Base-by-base conservation (phyloP, 2,113 vertebrate species). In the Athene noctua region DNA sequence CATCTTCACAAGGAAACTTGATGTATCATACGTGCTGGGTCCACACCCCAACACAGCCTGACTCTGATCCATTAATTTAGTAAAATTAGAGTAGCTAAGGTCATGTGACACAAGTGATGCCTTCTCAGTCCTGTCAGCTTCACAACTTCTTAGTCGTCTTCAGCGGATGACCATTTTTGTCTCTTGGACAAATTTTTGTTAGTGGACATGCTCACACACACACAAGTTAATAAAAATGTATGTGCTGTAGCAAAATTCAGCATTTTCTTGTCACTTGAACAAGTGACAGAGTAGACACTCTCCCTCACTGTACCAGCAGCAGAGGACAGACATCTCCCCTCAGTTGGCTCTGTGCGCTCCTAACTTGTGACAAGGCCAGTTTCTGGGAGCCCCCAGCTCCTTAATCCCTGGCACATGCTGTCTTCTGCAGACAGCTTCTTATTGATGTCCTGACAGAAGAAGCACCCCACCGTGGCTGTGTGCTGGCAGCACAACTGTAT, bases 341-440 rank as follows among this genome's bases (percentile, higher is more conserved):
- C 38, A 51, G 58, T 30, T 30, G 59, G n/a, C 51, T 40, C 15
- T 71, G 23, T 0, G 1, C 17, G 17, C 55, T 70, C 26, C 18
- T 15, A 18, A 47, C 26, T 1, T 1, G 17, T 65, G 67, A 51
- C 25, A 68, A 57, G 73, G 66, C 21, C 23, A 44, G 25, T 46
- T 70, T 49, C 44, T 81, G 65, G 46, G 62, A 77, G 27, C n/a
- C 20, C 18, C 49, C 49, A 80, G 68, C 78, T 89, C 55, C 61
- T 57, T 20, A 55, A 29, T 85, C 51, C 36, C 27, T 1, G 1
- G 30, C 67, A 71, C 4, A 0, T 0, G 0, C 54, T 57, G 26
- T 58, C 59, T 73, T 75, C 42, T 79, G 42, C 32, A 66, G 55
- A 25, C 63, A 63, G 59, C n/a, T 68, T 30, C 14, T 72, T 36